Conservation (phyloP, 2,888 invertebrate genomes). For the Drosophila meridionalis region DNA sequence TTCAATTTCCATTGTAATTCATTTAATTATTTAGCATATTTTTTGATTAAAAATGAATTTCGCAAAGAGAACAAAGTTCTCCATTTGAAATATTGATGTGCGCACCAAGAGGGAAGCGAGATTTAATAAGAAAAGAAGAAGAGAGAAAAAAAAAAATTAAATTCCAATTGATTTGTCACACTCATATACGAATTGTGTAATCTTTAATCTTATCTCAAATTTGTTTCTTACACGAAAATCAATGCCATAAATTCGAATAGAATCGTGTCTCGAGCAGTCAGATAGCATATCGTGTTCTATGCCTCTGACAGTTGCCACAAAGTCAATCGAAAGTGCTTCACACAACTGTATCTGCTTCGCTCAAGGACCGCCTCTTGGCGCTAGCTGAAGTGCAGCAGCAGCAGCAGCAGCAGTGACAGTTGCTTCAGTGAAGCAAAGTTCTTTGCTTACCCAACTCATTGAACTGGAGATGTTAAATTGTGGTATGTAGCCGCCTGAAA, state of each 20-base stretch:
- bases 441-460: constrained; percentile 7
- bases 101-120: neutral
- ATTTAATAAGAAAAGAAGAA: neutral
- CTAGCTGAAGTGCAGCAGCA: neutral
- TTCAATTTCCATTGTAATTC: constrained; percentile 23
- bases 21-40: constrained; percentile 32
- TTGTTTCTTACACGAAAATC: constrained; percentile 21
- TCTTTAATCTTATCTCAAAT: constrained; percentile 42
- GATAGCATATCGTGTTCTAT: constrained; percentile 14
- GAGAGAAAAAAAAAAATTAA: neutral
- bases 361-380: constrained; percentile 3
- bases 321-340: constrained; percentile 9
- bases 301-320: constrained; percentile 15
- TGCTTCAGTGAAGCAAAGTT: constrained; percentile 5
- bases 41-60: constrained; percentile 38
- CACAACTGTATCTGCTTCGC: constrained; percentile 35
- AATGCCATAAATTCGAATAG: constrained; percentile 40
- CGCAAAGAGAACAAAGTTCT: neutral
- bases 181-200: neutral
- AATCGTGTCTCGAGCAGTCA: neutral
- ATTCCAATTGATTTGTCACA: neutral
- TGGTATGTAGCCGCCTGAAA: neutral
- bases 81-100: constrained; percentile 26
- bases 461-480: neutral
- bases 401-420: constrained; percentile 1